phyloP scores from a whole-genome alignment of 2,888 invertebrate genomes.

The Quadriops clusia region DNA sequence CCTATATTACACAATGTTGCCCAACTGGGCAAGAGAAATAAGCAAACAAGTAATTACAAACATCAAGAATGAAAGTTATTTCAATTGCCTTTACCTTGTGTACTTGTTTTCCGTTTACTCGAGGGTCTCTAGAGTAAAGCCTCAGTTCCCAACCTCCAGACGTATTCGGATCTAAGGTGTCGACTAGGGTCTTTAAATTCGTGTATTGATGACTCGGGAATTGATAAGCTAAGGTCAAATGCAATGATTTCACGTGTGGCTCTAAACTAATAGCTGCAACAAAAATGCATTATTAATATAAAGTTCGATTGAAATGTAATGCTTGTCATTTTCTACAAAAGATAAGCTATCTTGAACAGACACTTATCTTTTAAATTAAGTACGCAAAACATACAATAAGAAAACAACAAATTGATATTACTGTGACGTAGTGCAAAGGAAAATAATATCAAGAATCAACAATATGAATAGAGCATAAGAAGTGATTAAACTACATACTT shows the following conservation, averaged over 20 bases:
- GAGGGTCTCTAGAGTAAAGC: slow-evolving; percentile 73
- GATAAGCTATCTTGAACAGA: too few relatives aligned
- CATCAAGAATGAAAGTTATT: too few relatives aligned
- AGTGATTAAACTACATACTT: too few relatives aligned
- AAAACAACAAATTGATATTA: slow-evolving; percentile 2
- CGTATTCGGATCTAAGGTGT: slow-evolving; percentile 54
- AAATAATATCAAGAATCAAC: neutral
- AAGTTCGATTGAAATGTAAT: too few relatives aligned
- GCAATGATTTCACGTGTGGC: slow-evolving; percentile 73
- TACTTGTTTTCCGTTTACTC: slow-evolving; percentile 59
- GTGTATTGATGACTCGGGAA: slow-evolving; percentile 63
- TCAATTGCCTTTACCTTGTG: slow-evolving; percentile 35
- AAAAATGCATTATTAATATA: too few relatives aligned
- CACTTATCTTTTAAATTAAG: slow-evolving; percentile 16
- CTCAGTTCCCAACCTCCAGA: slow-evolving; percentile 73
- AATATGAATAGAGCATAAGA: too few relatives aligned
- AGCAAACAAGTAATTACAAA: too few relatives aligned
- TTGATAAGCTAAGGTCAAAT: slow-evolving; percentile 81
- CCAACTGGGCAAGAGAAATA: too few relatives aligned
- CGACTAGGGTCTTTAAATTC: slow-evolving; percentile 59
- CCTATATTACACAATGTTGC: too few relatives aligned
- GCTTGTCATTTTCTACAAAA: too few relatives aligned
- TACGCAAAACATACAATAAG: slow-evolving; percentile 2
- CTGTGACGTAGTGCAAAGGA: neutral
- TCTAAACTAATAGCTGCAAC: slow-evolving; percentile 58